Percentiles rank a stretch among this genome's conserved stretches.
Evolutionary conservation across 2,888 invertebrate species (phyloP).

Genomic region (Pyrrhia umbra): DNA sequence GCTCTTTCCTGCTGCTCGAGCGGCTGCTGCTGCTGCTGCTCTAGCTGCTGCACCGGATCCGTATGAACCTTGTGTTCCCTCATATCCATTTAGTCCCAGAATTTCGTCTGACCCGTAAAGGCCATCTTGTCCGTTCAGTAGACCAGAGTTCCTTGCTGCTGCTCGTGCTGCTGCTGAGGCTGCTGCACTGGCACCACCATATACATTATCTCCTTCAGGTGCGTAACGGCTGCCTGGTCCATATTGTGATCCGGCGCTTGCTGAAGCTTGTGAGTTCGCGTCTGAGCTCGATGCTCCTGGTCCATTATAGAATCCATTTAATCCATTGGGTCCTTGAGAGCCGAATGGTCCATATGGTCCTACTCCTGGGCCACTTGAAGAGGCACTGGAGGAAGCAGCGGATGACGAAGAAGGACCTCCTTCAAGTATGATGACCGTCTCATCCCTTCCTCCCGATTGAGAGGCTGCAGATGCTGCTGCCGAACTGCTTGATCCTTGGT

Average conservation of each 20-base stretch:
- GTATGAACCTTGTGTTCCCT: too few species aligned
- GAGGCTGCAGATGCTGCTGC: not conserved
- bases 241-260: not conserved
- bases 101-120: not conserved
- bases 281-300: not conserved
- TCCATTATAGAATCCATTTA: not conserved
- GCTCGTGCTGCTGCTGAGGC: conserved; percentile 9
- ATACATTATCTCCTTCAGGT: not conserved
- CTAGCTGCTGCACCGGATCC: not conserved
- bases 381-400: not conserved
- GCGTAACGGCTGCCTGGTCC: not conserved
- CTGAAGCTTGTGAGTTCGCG: not conserved
- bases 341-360: not conserved
- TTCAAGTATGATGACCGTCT: too few species aligned
- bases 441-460: too few species aligned
- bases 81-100: too few species aligned
- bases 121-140: not conserved
- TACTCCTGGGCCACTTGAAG: not conserved
- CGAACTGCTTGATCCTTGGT: too few species aligned
- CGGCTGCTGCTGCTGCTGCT: not conserved
- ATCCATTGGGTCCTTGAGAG: not conserved
- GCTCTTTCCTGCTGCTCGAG: not conserved
- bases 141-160: not conserved
- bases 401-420: too few species aligned
- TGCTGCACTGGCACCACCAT: not conserved